A percentile compares a stretch with the other conserved stretches of the same genome.
These are phyloP conservation scores for Zaprionus inermis DNA, from an alignment of 1,140 invertebrate species.

Conservation along the genomic window DNA sequence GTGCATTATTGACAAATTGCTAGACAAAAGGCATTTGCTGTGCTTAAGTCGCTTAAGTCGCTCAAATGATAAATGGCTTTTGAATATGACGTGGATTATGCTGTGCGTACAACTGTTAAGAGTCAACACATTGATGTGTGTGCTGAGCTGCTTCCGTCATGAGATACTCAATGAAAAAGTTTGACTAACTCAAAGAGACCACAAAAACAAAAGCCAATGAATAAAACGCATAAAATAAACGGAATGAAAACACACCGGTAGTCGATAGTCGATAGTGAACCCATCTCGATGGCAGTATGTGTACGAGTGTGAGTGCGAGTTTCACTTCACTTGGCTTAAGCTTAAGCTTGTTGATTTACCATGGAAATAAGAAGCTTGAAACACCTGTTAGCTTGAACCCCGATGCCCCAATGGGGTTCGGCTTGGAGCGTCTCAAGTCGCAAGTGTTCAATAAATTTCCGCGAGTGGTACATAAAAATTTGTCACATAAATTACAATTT, in stretches of 20 bases:
- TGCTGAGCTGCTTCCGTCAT: conserved; percentile 64
- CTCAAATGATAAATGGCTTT: conserved; percentile 68
- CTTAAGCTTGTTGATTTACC: conserved; percentile 17
- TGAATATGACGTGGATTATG: conserved; percentile 72
- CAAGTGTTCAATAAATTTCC: conserved; percentile 64
- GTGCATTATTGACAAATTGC: conserved; percentile 75
- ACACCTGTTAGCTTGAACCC: conserved; percentile 39
- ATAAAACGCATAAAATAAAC: conserved; percentile 25
- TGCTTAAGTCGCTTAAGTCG: conserved; percentile 44
- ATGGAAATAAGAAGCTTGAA: conserved; percentile 31
- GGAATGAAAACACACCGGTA: conserved; percentile 5
- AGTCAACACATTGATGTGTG: conserved; percentile 66
- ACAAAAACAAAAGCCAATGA: conserved; percentile 20
- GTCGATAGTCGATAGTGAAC: conserved; percentile 3
- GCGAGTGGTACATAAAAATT: conserved; percentile 72
- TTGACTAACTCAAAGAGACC: not conserved
- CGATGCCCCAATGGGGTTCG: conserved; percentile 29
- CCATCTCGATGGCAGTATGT: not conserved
- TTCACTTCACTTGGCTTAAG: conserved; percentile 8
- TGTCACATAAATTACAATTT: conserved; percentile 83
- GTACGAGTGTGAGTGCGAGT: not conserved
- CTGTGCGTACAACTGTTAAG: conserved; percentile 67
- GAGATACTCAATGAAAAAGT: conserved; percentile 26
- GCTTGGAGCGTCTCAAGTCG: conserved; percentile 21
- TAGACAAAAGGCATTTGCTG: conserved; percentile 51